Conservation (phyloP, 2,888 invertebrate species). For the Cantharis nigra region DNA sequence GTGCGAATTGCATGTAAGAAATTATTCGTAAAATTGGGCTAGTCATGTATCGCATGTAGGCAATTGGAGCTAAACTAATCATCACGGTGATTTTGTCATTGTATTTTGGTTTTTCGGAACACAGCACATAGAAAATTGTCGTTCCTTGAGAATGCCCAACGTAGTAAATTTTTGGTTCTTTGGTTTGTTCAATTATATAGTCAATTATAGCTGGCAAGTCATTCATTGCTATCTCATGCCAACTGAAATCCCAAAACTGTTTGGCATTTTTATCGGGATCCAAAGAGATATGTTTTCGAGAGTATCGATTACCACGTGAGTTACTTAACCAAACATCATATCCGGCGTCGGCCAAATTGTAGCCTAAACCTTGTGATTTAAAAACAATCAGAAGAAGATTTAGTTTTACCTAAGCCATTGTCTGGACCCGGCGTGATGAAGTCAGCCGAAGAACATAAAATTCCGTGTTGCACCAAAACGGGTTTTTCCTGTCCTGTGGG, state of each 20-base stretch:
- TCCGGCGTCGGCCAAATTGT: conserved; percentile 55
- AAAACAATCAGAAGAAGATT: background rate
- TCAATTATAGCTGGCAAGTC: conserved; percentile 83
- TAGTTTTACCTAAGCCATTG: background rate
- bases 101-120: conserved; percentile 16
- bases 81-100: conserved; percentile 45
- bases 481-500: background rate
- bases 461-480: background rate
- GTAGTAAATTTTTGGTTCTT: conserved; percentile 22
- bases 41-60: conserved; percentile 54
- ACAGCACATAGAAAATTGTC: conserved; percentile 13
- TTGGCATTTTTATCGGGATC: conserved; percentile 10
- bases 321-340: conserved; percentile 64
- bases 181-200: conserved; percentile 56
- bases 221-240: conserved; percentile 76
- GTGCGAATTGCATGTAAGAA: background rate
- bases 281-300: conserved; percentile 55
- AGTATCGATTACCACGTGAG: conserved; percentile 64
- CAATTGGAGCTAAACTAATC: conserved; percentile 76
- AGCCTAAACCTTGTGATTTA: conserved; percentile 52
- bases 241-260: conserved; percentile 58
- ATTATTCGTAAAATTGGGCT: background rate
- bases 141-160: conserved; percentile 28
- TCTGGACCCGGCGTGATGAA: background rate
- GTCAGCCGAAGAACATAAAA: background rate